phyloP scores from a whole-genome alignment of 2,888 invertebrate species.

The Pycnomerus fuliginosus region DNA sequence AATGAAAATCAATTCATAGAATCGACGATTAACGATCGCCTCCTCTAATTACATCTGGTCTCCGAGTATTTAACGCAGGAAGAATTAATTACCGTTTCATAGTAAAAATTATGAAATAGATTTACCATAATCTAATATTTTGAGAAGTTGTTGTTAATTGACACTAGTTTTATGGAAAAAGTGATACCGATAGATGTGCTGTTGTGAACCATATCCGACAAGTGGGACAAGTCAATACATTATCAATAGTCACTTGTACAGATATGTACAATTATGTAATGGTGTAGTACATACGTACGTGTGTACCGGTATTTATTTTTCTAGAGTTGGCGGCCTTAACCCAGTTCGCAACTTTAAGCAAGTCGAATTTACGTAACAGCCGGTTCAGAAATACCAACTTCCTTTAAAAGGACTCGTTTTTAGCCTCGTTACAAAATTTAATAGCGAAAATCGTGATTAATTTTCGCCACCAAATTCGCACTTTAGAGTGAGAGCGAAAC shows the following conservation, averaged over 20 bases:
- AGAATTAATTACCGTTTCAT: not conserved
- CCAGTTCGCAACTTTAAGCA: conserved; percentile 44
- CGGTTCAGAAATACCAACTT: conserved; percentile 45
- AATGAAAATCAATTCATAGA: conserved; percentile 18
- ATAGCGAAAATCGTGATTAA: no score
- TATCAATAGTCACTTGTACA: conserved; percentile 25
- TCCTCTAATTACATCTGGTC: not conserved
- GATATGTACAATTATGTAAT: conserved; percentile 28
- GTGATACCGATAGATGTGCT: no score
- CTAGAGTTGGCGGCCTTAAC: conserved; percentile 45
- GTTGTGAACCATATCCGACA: conserved; percentile 4
- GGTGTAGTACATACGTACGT: conserved; percentile 14
- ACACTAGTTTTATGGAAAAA: no score
- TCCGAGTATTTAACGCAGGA: no score
- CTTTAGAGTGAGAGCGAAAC: conserved; percentile 19
- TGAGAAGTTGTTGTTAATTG: not conserved
- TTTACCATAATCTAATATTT: not conserved
- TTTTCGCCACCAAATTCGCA: no score
- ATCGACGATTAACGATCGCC: conserved; percentile 1
- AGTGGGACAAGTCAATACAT: conserved; percentile 24
- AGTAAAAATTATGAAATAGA: not conserved
- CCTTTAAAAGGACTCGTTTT: conserved; percentile 44
- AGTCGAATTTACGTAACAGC: conserved; percentile 42
- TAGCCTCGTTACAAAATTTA: conserved; percentile 38
- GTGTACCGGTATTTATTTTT: conserved; percentile 39